Evolutionary conservation across 2,888 invertebrate genomes (phyloP).

Genomic region (Polymixis flavicincta): DNA sequence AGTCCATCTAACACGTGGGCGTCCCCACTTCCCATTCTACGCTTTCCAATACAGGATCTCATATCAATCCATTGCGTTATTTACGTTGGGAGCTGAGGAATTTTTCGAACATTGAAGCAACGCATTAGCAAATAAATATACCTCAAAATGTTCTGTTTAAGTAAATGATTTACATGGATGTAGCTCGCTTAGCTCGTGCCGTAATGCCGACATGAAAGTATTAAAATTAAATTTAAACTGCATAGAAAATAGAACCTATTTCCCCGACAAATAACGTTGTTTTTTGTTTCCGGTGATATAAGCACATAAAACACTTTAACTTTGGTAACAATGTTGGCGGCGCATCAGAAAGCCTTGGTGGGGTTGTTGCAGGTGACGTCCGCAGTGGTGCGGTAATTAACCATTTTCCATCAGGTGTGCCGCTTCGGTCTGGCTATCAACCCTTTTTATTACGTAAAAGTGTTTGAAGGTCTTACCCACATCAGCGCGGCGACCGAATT

Average conservation of each 20-base stretch:
- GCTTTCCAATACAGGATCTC: not conserved
- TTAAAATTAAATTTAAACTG: not conserved
- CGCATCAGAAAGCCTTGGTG: not conserved
- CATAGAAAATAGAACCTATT: not conserved
- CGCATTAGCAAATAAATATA: too few relatives aligned
- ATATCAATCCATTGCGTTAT: too few relatives aligned
- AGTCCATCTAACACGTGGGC: not conserved
- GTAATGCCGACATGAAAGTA: too few relatives aligned
- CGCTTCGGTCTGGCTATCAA: not conserved
- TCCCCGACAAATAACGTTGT: not conserved
- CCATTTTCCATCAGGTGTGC: not conserved
- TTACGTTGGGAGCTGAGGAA: too few relatives aligned
- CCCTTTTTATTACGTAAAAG: not conserved
- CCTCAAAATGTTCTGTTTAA: too few relatives aligned
- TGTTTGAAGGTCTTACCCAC: not conserved
- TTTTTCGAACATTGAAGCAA: too few relatives aligned
- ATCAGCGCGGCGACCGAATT: not conserved
- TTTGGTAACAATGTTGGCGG: not conserved
- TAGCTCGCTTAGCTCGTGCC: too few relatives aligned
- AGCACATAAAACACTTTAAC: not conserved
- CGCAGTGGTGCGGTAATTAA: not conserved
- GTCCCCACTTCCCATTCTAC: too few relatives aligned
- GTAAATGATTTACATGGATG: too few relatives aligned
- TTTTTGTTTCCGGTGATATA: not conserved
- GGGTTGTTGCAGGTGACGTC: not conserved